Conservation (phyloP, 2,888 invertebrate species). For the Siphonodentalium dalli region DNA sequence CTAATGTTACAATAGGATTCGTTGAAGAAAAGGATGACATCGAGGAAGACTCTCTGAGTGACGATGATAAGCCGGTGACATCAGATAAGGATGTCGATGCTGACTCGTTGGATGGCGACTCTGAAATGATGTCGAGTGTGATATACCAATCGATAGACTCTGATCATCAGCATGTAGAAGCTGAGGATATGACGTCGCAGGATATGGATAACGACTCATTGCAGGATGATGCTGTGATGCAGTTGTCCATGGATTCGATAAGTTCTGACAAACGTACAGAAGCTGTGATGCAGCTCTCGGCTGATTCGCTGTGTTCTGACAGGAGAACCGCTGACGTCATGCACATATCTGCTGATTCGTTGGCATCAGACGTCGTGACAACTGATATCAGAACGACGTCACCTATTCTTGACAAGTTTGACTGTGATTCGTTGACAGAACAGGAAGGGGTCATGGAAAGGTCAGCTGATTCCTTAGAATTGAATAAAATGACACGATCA, state of each 20-base stretch:
- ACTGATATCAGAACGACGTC: too few species aligned
- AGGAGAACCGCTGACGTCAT: too few species aligned
- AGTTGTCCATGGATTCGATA: slow-evolving; percentile 53
- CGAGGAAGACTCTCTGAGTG: slow-evolving; percentile 52
- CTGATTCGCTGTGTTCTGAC: slow-evolving; percentile 46
- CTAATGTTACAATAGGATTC: too few species aligned
- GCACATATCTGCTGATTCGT: slow-evolving; percentile 23
- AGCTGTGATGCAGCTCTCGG: slow-evolving; percentile 38
- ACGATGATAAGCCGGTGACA: slow-evolving; percentile 33
- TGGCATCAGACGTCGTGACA: slow-evolving; percentile 8
- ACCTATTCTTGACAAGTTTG: slow-evolving; percentile 37
- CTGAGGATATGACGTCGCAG: slow-evolving; percentile 29
- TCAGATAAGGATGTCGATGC: slow-evolving; percentile 44
- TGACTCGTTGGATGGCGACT: slow-evolving; percentile 55
- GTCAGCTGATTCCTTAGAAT: slow-evolving; percentile 54
- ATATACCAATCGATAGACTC: slow-evolving; percentile 50
- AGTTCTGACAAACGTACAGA: slow-evolving; percentile 20
- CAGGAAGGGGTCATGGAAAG: slow-evolving; percentile 43
- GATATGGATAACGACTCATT: slow-evolving; percentile 52
- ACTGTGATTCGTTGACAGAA: slow-evolving; percentile 40
- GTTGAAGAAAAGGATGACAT: slow-evolving; percentile 50
- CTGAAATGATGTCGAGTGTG: slow-evolving; percentile 53
- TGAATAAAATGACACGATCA: slow-evolving; percentile 25
- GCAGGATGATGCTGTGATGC: slow-evolving; percentile 41
- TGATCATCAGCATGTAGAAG: too few species aligned